A percentile compares a stretch with the other conserved stretches of the same genome.
Conservation (phyloP, 2,113 vertebrate genomes). For the Xenus cinereus region DNA sequence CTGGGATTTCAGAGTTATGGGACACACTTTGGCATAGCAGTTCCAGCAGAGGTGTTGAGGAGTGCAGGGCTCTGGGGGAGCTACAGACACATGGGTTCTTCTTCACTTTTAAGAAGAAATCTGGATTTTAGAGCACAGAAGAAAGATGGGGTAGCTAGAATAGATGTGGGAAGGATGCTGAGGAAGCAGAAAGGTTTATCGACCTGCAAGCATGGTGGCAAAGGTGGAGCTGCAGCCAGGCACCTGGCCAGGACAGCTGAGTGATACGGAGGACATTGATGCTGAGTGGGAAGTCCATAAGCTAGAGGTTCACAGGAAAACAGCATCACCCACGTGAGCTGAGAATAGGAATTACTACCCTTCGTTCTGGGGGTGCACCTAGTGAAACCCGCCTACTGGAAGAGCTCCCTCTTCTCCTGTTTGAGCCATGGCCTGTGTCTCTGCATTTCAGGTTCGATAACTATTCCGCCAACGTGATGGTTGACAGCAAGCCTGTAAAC, state of each 20-base stretch:
- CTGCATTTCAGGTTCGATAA: conserved; percentile 79
- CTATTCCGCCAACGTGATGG: conserved; percentile 86
- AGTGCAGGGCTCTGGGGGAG: not conserved
- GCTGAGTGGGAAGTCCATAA: not conserved
- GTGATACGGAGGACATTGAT: not conserved
- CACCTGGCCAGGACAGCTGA: not conserved
- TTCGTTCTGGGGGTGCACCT: not conserved
- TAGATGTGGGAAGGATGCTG: not conserved
- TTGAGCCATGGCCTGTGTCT: not conserved
- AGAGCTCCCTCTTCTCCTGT: not conserved
- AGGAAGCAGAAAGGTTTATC: not conserved
- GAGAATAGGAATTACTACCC: not conserved
- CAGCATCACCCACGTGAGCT: not conserved
- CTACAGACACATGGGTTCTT: not conserved
- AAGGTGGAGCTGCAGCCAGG: not conserved
- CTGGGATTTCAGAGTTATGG: not conserved
- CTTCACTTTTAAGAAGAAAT: not conserved
- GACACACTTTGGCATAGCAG: not conserved
- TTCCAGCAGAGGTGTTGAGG: not conserved
- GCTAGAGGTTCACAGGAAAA: not conserved
- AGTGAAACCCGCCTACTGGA: not conserved
- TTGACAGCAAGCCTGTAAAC: conserved; percentile 86
- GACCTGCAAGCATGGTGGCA: not conserved
- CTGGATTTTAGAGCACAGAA: not conserved
- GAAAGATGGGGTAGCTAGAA: not conserved